Evolutionary conservation across 2,797 vertebrate genomes (phyloP), one percentile per base, ranked within the genome.

Genomic region (Aeoliscus strigatus): DNA sequence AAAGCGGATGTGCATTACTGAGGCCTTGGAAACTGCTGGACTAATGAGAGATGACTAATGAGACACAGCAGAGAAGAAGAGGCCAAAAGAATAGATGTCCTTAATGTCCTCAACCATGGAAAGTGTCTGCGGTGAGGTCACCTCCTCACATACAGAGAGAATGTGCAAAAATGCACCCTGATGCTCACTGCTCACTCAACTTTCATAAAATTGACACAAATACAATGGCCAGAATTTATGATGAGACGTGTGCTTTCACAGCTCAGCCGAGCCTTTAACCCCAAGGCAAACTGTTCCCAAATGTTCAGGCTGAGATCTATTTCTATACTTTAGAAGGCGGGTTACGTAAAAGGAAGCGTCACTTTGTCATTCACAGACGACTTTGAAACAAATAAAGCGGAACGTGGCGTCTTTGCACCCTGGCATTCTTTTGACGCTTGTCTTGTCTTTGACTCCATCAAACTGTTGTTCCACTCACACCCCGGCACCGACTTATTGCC

Each of bases 401-500:
- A 66, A 60, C 50, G 25, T 32, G 11, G 11, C 36, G 35, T 66
- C 50, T 75, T 49, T 57, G 50, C 61, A 51, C 51, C 34, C 57
- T 30, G 5, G 23, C 51, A 47, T 52, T 25, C 36, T 55, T 44
- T 26, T 39, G 34, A 57, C 48, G 34, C 51, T 69, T 59, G 35
- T 72, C 62, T 49, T 69, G 27, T 65, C 49, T 75, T 32, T 46
- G 66, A 71, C 63, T 75, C 66, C 50, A 76, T 69, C 66, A 74
- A 61, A 77, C 57, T 69, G 68, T 51, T 60, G 69, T 36, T 52
- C 46, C 8, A 18, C 66, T 82, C 57, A 56, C 68, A 79, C 61
- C 46, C 42, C 26, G 35, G 43, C 48, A 43, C 73, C 43, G 58
- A 77, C 75, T 80, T 68, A 67, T 77, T 75, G 75, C 65, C 79